Conservation (phyloP, 1,140 invertebrate species). For the Cylas formicarius region DNA sequence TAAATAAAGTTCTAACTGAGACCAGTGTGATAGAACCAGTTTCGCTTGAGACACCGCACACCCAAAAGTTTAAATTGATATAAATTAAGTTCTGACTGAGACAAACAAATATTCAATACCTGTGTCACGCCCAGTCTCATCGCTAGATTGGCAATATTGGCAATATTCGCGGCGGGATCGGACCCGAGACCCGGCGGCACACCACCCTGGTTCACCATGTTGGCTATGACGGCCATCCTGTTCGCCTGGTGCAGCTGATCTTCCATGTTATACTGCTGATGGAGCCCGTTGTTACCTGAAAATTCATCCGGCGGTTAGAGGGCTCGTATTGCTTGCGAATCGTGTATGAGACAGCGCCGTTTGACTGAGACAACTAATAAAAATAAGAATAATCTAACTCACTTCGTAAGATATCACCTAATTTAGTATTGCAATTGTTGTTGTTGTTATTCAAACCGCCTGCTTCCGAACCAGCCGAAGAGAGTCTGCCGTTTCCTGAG, state of each 20-base stretch:
- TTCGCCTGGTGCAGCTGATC: slow-evolving; percentile 64
- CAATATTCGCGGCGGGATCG: slow-evolving; percentile 53
- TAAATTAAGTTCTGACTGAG: slow-evolving; percentile 6
- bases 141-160: slow-evolving; percentile 66
- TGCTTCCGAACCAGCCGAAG: slow-evolving; percentile 67
- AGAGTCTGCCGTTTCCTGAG: slow-evolving; percentile 67
- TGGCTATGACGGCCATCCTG: slow-evolving; percentile 67
- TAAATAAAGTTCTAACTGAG: too few species aligned
- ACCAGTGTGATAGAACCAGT: too few species aligned
- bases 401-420: slow-evolving; percentile 59
- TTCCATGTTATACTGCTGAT: slow-evolving; percentile 60
- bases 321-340: too few species aligned
- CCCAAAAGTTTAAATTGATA: too few species aligned
- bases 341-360: too few species aligned
- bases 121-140: slow-evolving; percentile 61
- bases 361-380: slow-evolving; percentile 2
- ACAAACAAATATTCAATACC: slow-evolving; percentile 21
- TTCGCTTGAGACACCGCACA: too few species aligned
- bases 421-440: slow-evolving; percentile 66
- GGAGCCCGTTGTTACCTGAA: slow-evolving; percentile 42
- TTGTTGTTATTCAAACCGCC: slow-evolving; percentile 59
- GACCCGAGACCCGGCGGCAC: slow-evolving; percentile 40
- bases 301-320: too few species aligned
- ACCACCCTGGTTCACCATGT: slow-evolving; percentile 55
- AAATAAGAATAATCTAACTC: slow-evolving; percentile 22